These are phyloP conservation scores for Antrozous pallidus DNA, from an alignment of 2,797 vertebrate genomes.

Conservation along the genomic window DNA sequence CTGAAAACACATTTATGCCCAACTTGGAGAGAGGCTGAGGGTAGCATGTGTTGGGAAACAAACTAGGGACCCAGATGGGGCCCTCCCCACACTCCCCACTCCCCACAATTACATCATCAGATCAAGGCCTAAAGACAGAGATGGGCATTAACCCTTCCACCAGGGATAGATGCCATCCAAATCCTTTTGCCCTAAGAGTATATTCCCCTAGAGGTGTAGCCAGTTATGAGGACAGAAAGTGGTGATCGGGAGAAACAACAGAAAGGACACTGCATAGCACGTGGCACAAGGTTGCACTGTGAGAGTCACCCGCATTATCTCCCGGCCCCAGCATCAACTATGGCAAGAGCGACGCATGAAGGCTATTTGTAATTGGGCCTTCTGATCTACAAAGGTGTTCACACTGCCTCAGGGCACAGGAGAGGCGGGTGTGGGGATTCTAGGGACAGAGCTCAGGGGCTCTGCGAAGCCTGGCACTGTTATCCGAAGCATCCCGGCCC, in stretches of 20 bases:
- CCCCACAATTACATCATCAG: constrained; percentile 64
- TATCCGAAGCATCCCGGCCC: background rate
- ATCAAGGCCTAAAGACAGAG: constrained; percentile 69
- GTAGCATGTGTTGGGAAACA: background rate
- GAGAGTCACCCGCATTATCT: background rate
- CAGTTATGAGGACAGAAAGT: background rate
- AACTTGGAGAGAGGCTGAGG: background rate
- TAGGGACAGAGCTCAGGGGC: background rate
- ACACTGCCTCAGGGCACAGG: background rate
- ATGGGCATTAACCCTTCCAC: constrained; percentile 79
- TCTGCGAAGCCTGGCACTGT: background rate
- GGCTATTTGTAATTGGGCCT: background rate
- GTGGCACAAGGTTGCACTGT: background rate
- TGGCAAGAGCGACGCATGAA: background rate
- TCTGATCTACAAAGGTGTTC: background rate
- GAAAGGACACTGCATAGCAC: background rate
- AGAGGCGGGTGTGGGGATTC: background rate
- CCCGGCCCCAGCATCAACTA: background rate
- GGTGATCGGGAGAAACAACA: background rate
- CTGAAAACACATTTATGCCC: background rate
- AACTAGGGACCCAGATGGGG: background rate
- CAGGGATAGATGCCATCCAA: constrained; percentile 77
- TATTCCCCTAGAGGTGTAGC: background rate
- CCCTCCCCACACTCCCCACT: background rate
- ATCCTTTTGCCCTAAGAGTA: constrained; percentile 67